A percentile compares a stretch with the other conserved stretches of the same genome.
phyloP scores from a whole-genome alignment of 2,113 vertebrate genomes.

The Spermophilus dauricus region DNA sequence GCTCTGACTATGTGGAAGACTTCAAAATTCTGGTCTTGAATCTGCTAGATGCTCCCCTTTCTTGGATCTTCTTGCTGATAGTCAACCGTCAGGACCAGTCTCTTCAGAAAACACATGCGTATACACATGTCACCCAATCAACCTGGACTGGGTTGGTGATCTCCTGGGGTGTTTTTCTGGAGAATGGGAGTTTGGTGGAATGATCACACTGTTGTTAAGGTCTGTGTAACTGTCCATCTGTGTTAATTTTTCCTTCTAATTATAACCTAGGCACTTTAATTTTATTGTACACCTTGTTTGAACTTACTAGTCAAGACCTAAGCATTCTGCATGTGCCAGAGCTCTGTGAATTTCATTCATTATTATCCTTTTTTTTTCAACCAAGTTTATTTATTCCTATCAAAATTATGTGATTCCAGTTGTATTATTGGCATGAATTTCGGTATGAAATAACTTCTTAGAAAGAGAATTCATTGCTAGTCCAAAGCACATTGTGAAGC shows the following conservation, averaged over 20 bases:
- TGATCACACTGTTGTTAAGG: neutral
- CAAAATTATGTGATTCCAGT: neutral
- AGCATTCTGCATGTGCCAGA: neutral
- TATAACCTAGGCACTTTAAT: neutral
- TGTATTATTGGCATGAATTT: neutral
- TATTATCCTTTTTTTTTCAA: neutral
- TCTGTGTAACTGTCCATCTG: neutral
- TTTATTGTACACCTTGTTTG: neutral
- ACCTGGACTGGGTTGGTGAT: neutral
- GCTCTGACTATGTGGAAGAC: neutral
- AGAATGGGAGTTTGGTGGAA: neutral
- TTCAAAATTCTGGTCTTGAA: neutral
- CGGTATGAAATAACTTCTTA: neutral
- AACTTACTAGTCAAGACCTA: neutral
- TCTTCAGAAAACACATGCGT: neutral
- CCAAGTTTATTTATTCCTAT: neutral
- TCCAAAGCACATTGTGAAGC: neutral
- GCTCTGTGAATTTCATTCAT: neutral
- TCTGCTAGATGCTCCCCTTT: neutral
- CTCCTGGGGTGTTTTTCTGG: neutral
- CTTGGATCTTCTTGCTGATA: neutral
- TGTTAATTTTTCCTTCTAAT: neutral
- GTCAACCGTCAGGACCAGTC: neutral
- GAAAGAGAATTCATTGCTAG: neutral
- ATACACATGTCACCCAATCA: neutral